These are phyloP conservation scores for Choreutis nemorana DNA, from an alignment of 2,888 invertebrate species.

Conservation along the genomic window DNA sequence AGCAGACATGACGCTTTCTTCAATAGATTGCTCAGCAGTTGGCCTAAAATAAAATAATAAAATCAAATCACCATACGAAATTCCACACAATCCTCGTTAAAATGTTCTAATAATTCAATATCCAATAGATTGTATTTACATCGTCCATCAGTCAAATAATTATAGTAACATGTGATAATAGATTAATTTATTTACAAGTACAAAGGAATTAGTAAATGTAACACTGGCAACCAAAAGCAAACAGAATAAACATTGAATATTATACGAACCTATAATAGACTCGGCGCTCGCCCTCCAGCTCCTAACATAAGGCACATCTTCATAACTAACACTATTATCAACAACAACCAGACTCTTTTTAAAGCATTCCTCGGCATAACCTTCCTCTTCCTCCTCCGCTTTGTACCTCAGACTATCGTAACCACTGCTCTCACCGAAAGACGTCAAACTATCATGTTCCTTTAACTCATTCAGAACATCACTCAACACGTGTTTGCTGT, in stretches of 20 bases:
- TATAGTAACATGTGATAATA: no score
- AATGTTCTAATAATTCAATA: no score
- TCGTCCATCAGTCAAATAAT: no score
- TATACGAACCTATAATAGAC: conserved; percentile 36
- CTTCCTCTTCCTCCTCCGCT: conserved; percentile 49
- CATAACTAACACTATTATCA: conserved; percentile 31
- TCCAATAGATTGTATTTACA: no score
- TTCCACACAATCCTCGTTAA: no score
- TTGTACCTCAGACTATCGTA: conserved; percentile 76
- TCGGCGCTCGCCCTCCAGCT: conserved; percentile 47
- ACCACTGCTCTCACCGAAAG: conserved; percentile 80
- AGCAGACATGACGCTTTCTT: conserved; percentile 84
- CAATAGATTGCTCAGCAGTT: conserved; percentile 83
- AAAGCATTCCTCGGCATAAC: conserved; percentile 47
- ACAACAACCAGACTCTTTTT: conserved; percentile 47
- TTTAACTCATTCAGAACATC: not conserved
- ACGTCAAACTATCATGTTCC: conserved; percentile 69
- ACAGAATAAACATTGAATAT: not conserved
- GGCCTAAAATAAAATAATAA: conserved; percentile 67
- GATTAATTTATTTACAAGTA: no score
- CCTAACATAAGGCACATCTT: conserved; percentile 31
- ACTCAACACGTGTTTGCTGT: no score
- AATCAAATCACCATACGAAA: no score
- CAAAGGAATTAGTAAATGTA: no score
- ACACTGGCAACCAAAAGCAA: conserved; percentile 2